Conservation (phyloP, 2,113 vertebrate species). For the Garra rufa region DNA sequence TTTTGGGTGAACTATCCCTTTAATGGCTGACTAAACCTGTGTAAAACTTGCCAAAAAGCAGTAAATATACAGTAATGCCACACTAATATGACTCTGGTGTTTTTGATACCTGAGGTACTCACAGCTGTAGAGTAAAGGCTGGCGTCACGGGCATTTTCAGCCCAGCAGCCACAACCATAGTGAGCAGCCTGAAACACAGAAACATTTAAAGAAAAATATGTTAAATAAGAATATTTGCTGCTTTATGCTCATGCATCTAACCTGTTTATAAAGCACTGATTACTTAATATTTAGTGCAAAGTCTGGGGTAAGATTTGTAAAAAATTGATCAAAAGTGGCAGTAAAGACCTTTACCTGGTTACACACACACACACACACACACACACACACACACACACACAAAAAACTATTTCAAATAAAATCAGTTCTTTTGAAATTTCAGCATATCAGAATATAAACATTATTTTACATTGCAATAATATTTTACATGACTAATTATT, state of each 20-base stretch:
- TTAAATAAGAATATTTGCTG: background rate
- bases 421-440: background rate
- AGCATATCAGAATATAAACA: background rate
- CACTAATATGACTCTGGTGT: constrained; percentile 14
- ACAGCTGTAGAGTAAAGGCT: constrained; percentile 97
- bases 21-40: background rate
- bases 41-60: background rate
- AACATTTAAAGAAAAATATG: background rate
- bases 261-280: background rate
- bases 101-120: constrained; percentile 98
- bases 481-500: background rate
- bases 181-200: constrained; percentile 88
- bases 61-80: background rate
- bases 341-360: background rate
- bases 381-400: no score
- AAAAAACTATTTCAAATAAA: background rate
- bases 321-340: background rate
- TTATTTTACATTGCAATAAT: background rate
- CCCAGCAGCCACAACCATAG: constrained; percentile 99
- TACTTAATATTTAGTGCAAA: background rate
- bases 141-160: constrained; percentile 91
- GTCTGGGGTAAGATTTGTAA: background rate
- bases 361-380: no score
- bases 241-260: background rate
- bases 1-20: background rate